A percentile compares a stretch with the other conserved stretches of the same genome.
These are phyloP conservation scores for Ceratotherium simum DNA, from an alignment of 2,113 vertebrate species.

Conservation along the genomic window DNA sequence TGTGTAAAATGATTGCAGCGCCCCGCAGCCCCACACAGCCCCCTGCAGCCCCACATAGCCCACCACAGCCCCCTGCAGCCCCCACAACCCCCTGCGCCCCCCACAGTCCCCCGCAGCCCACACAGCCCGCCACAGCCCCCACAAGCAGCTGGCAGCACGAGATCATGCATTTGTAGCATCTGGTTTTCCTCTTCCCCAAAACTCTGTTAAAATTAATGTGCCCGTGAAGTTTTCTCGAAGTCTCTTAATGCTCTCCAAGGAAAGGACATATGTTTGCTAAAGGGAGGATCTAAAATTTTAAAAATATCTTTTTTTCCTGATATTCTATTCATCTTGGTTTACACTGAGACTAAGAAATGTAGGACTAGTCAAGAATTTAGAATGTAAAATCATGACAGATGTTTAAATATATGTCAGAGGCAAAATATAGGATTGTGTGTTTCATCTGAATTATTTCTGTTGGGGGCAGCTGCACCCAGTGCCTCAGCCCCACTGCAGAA, in stretches of 20 bases:
- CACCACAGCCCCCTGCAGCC: too few relatives aligned
- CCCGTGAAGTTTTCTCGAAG: neutral
- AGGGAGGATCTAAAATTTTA: neutral
- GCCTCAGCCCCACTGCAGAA: neutral
- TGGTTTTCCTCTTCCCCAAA: neutral
- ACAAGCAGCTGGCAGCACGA: neutral
- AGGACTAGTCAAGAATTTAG: neutral
- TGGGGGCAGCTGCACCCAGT: neutral
- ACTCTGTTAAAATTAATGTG: neutral
- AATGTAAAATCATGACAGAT: neutral
- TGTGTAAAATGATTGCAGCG: rapidly evolving
- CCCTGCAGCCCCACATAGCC: too few relatives aligned
- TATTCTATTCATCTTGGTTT: neutral
- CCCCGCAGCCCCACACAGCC: too few relatives aligned
- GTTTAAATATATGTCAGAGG: neutral
- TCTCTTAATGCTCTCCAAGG: neutral
- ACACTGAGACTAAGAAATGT: neutral
- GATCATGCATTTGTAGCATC: too few relatives aligned
- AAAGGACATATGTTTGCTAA: neutral
- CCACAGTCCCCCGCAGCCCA: too few relatives aligned
- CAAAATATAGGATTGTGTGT: neutral
- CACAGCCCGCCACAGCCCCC: too few relatives aligned
- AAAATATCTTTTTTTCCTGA: neutral
- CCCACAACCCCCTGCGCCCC: too few relatives aligned
- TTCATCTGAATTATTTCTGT: neutral